Base-by-base conservation (phyloP, 2,113 vertebrate species). In the Coreoperca whiteheadi region DNA sequence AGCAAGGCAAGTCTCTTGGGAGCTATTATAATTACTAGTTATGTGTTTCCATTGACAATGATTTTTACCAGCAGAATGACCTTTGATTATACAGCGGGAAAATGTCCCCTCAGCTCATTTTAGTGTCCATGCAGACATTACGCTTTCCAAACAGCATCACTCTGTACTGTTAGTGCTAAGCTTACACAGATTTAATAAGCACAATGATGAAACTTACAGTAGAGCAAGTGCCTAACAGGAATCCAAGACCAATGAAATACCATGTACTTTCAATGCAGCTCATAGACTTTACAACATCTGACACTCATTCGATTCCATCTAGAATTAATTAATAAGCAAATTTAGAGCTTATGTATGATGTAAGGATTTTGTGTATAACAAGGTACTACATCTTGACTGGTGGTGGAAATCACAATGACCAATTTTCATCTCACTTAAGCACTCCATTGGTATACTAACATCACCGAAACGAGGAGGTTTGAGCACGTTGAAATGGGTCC, bases 1-100 rank as follows among this genome's bases (percentile, higher is more conserved):
- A 66, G 37, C 6, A 48, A 39, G 14, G 4, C 9, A 23, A 37
- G 41, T 74, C 75, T 37, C 34, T 8, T 1, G 28, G 63, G 56
- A 74, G 30, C 63, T 30, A 68, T 56, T 68, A 69, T 2, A 64
- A 8, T 12, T 8, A 57, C 60, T 57, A 5, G 9, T 30, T 72
- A 46, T 64, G n/a, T 74, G 82, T 82, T 65, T 72, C 59, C 21
- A n/a, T n/a, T 5, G 28, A 56, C 10, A 23, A 7, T 50, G 1
- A 82, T 30, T 67, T 72, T 51, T 30, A 11, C 43, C 54, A 12
- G 14, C 48, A 53, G 11, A 14, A 6, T 67, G 34, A 60, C 43
- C 34, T 79, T 61, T 87, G 25, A 14, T 66, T 34, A 8, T 28
- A 74, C 14, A 60, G 25, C 0, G 8, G 8, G 0, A 67, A 60